These are phyloP conservation scores for Pseudochaenichthys georgianus DNA, from an alignment of 2,797 vertebrate species.

Conservation along the genomic window DNA sequence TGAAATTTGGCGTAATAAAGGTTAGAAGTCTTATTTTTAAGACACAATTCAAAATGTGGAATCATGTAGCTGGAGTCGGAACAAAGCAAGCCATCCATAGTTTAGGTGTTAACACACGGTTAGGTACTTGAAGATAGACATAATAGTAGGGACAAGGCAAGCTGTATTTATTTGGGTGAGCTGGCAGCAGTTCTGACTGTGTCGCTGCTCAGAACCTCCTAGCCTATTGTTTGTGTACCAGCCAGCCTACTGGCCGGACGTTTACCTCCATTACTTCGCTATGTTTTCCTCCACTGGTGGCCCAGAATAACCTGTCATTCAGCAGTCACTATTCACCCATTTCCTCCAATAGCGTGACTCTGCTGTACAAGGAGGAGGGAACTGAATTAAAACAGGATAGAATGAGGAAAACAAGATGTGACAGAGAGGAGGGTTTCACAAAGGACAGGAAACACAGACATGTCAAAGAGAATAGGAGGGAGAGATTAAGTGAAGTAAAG, in stretches of 20 bases:
- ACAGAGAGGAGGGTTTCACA: constrained; percentile 75
- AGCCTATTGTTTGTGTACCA: constrained; percentile 68
- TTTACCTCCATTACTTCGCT: constrained; percentile 78
- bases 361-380: constrained; percentile 50
- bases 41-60: not conserved
- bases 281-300: constrained; percentile 72
- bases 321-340: constrained; percentile 71
- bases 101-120: not conserved
- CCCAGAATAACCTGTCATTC: constrained; percentile 84
- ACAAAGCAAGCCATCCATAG: not conserved
- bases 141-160: not conserved
- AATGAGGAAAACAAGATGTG: constrained; percentile 82
- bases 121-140: not conserved
- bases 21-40: not conserved
- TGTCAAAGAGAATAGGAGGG: constrained; percentile 58
- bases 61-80: not conserved
- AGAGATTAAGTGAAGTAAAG: constrained; percentile 53
- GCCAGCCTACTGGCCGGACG: constrained; percentile 55
- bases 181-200: not conserved
- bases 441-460: constrained; percentile 79
- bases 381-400: constrained; percentile 78
- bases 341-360: constrained; percentile 85
- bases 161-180: not conserved
- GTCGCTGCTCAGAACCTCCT: constrained; percentile 21
- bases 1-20: not conserved